These are phyloP conservation scores for Rhadina sibilatrix DNA, from an alignment of 2,113 vertebrate species.

Conservation along the genomic window DNA sequence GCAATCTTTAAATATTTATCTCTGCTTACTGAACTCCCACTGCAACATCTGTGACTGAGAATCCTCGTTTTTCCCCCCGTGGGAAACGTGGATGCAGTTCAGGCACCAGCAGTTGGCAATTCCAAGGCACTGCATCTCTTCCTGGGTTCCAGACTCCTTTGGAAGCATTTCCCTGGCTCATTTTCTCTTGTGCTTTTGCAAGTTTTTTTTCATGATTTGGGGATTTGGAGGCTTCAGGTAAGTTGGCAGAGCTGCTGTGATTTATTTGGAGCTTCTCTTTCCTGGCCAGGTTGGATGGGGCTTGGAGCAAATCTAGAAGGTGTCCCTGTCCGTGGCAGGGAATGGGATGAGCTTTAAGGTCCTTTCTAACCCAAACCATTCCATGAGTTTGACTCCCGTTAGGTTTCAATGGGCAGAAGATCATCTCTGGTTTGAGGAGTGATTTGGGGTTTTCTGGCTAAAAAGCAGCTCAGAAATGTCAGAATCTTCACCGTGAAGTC, in stretches of 20 bases:
- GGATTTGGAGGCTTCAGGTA: background rate
- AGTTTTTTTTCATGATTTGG: background rate
- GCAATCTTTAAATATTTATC: background rate
- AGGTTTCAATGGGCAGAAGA: background rate
- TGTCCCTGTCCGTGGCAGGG: background rate
- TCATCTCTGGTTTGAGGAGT: background rate
- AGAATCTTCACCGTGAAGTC: background rate
- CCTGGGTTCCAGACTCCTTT: background rate
- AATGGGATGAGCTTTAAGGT: background rate
- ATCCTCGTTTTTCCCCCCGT: rapidly evolving
- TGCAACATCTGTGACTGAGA: background rate
- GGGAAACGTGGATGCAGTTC: background rate
- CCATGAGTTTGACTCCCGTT: background rate
- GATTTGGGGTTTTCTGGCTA: background rate
- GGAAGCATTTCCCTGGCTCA: background rate
- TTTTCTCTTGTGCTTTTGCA: background rate
- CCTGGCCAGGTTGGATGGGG: background rate
- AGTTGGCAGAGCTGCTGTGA: background rate
- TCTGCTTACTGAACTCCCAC: background rate
- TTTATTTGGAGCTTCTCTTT: background rate
- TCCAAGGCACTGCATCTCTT: rapidly evolving
- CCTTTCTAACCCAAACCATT: background rate
- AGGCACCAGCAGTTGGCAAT: background rate
- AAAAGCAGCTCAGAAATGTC: background rate
- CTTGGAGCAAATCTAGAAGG: background rate